Base-by-base conservation (phyloP, 2,797 vertebrate genomes). In the Tragopan temminckii region DNA sequence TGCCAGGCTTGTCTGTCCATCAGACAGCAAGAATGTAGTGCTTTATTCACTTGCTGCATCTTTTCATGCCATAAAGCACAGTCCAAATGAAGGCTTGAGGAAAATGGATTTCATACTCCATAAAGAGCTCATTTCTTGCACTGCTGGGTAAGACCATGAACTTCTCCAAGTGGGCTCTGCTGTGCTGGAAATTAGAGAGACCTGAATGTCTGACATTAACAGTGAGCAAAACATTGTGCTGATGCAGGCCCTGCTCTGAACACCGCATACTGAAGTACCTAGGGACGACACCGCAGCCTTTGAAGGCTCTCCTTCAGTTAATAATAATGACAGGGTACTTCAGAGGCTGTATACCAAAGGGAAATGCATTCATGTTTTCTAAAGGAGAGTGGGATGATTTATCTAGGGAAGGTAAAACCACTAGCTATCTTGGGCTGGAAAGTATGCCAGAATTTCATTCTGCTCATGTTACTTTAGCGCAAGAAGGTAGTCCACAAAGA, bases 61-160 rank as follows among this genome's bases (percentile, higher is more conserved):
- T 80, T 85, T 52, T 80, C 80, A 81, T 92, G 45, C 86, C 85
- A n/a, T 93, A 96, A 91, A 93, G 55, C 46, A 67, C 88, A 89
- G 55, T 72, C 78, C 14, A 10, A 80, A 88, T 63, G 74, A 82
- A 85, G 70, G 64, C 46, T 72, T 79, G 63, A 55, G 62, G 58
- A 64, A 90, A 95, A 96, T 91, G 74, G 52, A 90, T 95, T 96
- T 94, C 55, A 90, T 95, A 93, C 52, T 82, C 91, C 69, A 76
- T 95, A 88, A 94, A 94, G 19, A 96, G 53, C 63, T 50, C 36
- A 79, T 94, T 94, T 94, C 85, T 95, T 92, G 76, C 90, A 67
- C 85, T 91, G 42, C 67, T 94, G 89, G 69, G 52, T 87, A 74
- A 79, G 86, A 86, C 38, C 7, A 48, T 79, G 79, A 92, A 83